phyloP scores from a whole-genome alignment of 1,140 invertebrate genomes.

The Sycophila sp. region DNA sequence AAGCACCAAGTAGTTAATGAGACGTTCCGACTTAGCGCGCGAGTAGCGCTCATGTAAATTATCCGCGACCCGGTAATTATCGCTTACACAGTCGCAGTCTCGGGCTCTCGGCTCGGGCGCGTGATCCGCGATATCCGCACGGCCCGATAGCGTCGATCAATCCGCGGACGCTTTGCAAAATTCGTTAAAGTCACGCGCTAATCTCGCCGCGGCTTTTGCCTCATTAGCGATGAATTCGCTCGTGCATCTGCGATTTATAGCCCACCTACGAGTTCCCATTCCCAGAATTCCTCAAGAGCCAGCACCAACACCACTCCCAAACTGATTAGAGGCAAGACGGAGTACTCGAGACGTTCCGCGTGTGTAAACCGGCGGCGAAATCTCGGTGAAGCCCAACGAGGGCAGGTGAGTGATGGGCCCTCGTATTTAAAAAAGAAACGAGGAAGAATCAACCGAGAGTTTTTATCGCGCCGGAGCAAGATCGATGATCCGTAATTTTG shows the following conservation, averaged over 20 bases:
- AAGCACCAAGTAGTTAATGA: too few species aligned
- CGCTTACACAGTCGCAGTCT: background rate
- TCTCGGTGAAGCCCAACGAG: background rate
- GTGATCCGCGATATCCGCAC: background rate
- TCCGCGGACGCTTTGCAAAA: background rate
- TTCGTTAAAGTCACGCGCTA: background rate
- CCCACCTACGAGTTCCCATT: background rate
- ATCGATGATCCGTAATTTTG: slow-evolving; percentile 34
- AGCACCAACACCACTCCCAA: background rate
- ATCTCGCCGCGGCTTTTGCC: slow-evolving; percentile 4
- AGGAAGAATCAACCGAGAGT: too few species aligned
- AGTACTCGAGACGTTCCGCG: background rate
- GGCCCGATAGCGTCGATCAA: background rate
- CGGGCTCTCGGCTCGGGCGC: background rate
- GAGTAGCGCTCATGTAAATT: too few species aligned
- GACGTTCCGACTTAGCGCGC: too few species aligned
- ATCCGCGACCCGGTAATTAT: slow-evolving; percentile 10
- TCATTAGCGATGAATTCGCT: slow-evolving; percentile 26
- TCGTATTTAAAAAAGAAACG: background rate
- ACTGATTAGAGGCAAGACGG: background rate
- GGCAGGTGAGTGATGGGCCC: background rate
- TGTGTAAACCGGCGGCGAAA: background rate
- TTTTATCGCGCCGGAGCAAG: background rate
- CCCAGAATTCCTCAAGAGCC: too few species aligned
- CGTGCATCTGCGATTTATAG: background rate